A percentile compares a stretch with the other conserved stretches of the same genome.
Evolutionary conservation across 2,113 vertebrate species (phyloP).

Genomic region (Myotis lucifugus): DNA sequence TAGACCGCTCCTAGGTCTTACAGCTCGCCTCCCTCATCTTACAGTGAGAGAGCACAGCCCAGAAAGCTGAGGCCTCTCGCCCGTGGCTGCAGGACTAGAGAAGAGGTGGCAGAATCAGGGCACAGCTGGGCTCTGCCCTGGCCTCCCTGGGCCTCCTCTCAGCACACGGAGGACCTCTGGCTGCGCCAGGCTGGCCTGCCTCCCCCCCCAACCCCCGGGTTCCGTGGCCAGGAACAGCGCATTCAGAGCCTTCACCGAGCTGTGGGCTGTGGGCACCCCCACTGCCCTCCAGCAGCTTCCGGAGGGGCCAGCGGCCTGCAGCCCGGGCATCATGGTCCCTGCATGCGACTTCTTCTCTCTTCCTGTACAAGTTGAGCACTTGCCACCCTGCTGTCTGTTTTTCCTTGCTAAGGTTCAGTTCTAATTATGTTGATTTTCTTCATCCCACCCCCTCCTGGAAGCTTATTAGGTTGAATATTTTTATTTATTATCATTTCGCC

Average conservation of each 20-base stretch:
- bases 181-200: not conserved
- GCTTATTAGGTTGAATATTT: conserved; percentile 99
- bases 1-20: not conserved
- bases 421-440: conserved; percentile 99
- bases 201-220: not conserved
- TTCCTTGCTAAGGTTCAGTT: conserved; percentile 93
- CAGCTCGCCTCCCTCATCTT: not conserved
- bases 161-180: accelerated
- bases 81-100: not conserved
- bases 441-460: conserved; percentile 94
- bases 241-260: not conserved
- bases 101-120: not conserved
- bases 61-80: not conserved
- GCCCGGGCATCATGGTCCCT: not conserved
- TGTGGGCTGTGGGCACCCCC: not conserved
- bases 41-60: not conserved
- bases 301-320: conserved; percentile 41
- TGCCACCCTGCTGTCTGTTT: conserved; percentile 89
- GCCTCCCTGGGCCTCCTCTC: not conserved
- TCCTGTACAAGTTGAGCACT: conserved; percentile 79
- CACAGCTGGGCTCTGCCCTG: not conserved
- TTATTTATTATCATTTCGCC: conserved; percentile 99
- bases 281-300: conserved; percentile 37
- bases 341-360: conserved; percentile 76
- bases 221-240: not conserved